Evolutionary conservation across 64 coral and sea anemone species (phyloP).

Genomic region (Stichodactyla helianthus): DNA sequence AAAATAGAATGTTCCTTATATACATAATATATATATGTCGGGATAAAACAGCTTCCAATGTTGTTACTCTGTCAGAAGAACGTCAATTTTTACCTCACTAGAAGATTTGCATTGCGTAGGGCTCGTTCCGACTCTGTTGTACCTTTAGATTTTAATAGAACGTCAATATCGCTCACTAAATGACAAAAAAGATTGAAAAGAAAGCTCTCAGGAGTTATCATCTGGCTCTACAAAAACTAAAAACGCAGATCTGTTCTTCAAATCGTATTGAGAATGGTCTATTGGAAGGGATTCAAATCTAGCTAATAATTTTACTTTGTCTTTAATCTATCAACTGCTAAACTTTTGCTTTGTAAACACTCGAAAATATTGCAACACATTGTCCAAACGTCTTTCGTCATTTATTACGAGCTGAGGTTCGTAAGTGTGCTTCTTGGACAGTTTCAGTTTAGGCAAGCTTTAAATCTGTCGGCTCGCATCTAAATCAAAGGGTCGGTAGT

Average conservation of each 20-base stretch:
- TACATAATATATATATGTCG: no score
- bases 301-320: not conserved
- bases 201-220: no score
- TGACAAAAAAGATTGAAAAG: no score
- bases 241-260: no score
- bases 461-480: not conserved
- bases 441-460: not conserved
- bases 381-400: not conserved
- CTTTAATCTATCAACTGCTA: not conserved
- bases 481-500: not conserved
- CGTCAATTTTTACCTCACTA: not conserved
- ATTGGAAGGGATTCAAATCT: not conserved
- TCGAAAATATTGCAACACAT: not conserved
- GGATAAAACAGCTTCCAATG: no score
- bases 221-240: not conserved
- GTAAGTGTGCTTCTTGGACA: not conserved
- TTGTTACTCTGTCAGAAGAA: not conserved
- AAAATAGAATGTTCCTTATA: no score
- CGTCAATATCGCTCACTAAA: no score
- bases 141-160: no score
- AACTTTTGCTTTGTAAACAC: conserved; percentile 1
- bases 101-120: not conserved
- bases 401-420: no score
- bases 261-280: no score
- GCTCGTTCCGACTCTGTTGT: not conserved